phyloP scores from a whole-genome alignment of 1,140 invertebrate species.

The Musca vetustissima region DNA sequence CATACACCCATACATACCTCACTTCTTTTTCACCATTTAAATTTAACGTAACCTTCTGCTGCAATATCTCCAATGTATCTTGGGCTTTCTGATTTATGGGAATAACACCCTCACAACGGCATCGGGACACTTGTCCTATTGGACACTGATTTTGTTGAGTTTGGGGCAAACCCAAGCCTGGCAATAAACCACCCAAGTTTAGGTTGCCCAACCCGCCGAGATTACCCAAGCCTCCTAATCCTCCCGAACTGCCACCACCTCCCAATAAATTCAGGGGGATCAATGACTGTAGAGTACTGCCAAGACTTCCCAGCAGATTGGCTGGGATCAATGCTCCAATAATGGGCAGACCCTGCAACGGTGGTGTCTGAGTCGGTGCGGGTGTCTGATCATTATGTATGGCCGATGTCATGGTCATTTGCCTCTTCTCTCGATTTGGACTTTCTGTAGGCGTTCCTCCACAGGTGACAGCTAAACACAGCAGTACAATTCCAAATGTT shows the following conservation, averaged over 20 bases:
- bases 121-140: constrained; percentile 38
- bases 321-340: constrained; percentile 2
- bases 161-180: background rate
- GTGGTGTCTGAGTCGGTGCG: background rate
- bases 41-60: constrained; percentile 37
- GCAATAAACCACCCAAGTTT: background rate
- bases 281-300: background rate
- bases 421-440: too few relatives aligned
- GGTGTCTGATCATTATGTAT: constrained; percentile 2
- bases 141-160: constrained; percentile 14
- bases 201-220: constrained; percentile 26
- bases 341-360: background rate
- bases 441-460: too few relatives aligned
- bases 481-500: too few relatives aligned
- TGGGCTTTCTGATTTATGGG: constrained; percentile 27
- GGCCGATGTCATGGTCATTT: background rate
- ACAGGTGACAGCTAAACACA: too few relatives aligned
- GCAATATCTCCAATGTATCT: constrained; percentile 34
- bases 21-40: constrained; percentile 41
- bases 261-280: too few relatives aligned
- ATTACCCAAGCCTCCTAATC: constrained; percentile 28
- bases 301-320: background rate
- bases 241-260: background rate
- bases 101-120: constrained; percentile 44
- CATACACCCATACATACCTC: constrained; percentile 24